These are phyloP conservation scores for Iselma pallidipennis DNA, from an alignment of 2,888 invertebrate species.

Conservation along the genomic window DNA sequence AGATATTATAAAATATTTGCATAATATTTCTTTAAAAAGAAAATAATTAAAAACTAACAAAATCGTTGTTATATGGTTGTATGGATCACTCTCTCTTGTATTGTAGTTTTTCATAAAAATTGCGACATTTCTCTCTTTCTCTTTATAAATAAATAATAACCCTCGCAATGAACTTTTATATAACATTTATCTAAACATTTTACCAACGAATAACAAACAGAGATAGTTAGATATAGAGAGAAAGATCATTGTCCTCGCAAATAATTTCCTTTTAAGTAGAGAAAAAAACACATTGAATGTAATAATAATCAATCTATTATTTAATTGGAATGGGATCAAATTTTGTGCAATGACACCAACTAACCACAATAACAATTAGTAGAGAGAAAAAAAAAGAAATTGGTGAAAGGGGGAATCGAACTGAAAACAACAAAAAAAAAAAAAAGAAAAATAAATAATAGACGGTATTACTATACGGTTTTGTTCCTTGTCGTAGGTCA, in stretches of 20 bases:
- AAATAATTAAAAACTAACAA: not conserved
- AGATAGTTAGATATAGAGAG: not conserved
- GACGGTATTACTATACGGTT: conserved; percentile 1
- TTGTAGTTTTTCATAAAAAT: not conserved
- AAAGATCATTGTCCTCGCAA: not conserved
- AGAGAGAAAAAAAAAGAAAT: no score
- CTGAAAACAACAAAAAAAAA: not conserved
- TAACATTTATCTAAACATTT: not conserved
- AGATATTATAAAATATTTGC: no score
- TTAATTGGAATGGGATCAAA: no score
- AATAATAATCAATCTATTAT: no score
- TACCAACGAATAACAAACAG: no score
- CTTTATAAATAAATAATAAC: not conserved
- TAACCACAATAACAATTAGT: no score
- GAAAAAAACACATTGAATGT: no score
- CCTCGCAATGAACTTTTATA: not conserved
- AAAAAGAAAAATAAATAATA: not conserved
- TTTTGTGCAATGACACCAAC: no score
- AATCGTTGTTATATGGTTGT: no score
- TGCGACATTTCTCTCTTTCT: not conserved
- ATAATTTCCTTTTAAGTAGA: not conserved
- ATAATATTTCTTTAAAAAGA: not conserved
- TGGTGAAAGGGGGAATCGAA: no score
- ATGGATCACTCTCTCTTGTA: not conserved
- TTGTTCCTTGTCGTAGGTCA: conserved; percentile 26